A percentile compares a stretch with the other conserved stretches of the same genome.
These are phyloP conservation scores for Plebejus melissa DNA, from an alignment of 2,888 invertebrate species.

Conservation along the genomic window DNA sequence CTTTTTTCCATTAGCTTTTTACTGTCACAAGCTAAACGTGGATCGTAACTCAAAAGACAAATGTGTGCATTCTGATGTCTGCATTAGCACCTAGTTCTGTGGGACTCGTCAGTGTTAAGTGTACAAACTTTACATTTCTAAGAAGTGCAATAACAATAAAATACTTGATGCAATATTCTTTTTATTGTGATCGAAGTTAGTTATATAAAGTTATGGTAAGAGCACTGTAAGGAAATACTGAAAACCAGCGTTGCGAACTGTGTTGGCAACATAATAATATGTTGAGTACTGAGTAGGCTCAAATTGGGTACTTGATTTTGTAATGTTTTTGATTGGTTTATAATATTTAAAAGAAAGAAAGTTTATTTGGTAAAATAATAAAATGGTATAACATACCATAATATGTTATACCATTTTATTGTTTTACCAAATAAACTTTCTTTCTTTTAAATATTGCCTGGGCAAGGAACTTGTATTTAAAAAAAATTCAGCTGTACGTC, in stretches of 20 bases:
- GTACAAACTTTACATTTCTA: not conserved
- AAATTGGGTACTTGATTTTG: no score
- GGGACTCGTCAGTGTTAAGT: not conserved
- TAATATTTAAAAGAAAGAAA: no score
- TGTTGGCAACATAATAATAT: no score
- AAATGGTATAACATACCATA: no score
- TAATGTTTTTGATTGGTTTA: no score
- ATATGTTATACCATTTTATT: no score
- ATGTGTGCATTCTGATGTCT: conserved; percentile 25
- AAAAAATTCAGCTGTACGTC: not conserved
- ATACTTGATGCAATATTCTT: not conserved
- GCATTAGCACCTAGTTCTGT: conserved; percentile 9
- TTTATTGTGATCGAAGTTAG: not conserved
- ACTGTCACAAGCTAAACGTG: conserved; percentile 23
- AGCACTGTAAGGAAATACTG: no score
- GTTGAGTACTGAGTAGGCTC: no score
- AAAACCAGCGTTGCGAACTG: no score
- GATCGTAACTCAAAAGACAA: conserved; percentile 33
- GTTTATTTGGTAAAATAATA: no score
- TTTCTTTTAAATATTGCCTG: not conserved
- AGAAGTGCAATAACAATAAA: not conserved
- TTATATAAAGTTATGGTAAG: no score
- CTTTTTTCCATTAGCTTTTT: conserved; percentile 32
- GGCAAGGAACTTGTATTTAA: not conserved
- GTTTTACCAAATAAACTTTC: no score